These are phyloP conservation scores for Lepidocyrtinus sp. DNA, from an alignment of 2,888 invertebrate genomes.

Conservation along the genomic window DNA sequence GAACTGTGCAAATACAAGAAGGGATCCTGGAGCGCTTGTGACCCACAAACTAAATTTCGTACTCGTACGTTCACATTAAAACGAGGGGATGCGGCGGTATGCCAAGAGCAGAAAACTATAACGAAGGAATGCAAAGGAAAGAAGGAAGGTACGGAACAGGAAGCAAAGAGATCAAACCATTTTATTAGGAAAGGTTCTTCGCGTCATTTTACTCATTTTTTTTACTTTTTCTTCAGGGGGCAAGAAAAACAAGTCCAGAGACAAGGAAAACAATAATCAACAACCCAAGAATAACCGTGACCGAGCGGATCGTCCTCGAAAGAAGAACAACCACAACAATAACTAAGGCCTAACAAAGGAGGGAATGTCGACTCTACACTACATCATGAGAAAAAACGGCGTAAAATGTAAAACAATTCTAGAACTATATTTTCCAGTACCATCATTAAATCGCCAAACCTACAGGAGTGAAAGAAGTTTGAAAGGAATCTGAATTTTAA, in stretches of 20 bases:
- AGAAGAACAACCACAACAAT: constrained; percentile 63
- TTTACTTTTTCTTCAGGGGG: constrained; percentile 23
- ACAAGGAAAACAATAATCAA: constrained; percentile 39
- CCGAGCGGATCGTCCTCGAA: constrained; percentile 60
- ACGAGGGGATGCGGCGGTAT: constrained; percentile 80
- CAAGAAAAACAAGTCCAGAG: constrained; percentile 41
- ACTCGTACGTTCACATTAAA: constrained; percentile 87
- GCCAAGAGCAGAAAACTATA: constrained; percentile 63
- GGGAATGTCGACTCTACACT: no score
- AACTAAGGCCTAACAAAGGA: constrained; percentile 37
- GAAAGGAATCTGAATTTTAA: background rate
- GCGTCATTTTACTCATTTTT: background rate
- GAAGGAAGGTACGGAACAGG: constrained; percentile 49
- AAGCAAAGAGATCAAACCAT: no score
- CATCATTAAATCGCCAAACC: no score
- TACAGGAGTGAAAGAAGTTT: no score
- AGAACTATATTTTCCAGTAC: no score
- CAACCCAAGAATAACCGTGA: constrained; percentile 63
- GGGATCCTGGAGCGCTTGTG: constrained; percentile 91
- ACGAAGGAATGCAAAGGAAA: constrained; percentile 67
- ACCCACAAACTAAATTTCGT: constrained; percentile 86
- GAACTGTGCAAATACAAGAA: constrained; percentile 85
- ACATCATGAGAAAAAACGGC: no score
- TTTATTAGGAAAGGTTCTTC: no score
- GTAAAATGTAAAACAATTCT: no score